Evolutionary conservation across 1,140 invertebrate species (phyloP), one percentile per base, ranked within the genome.

Genomic region (Augochlora pura): DNA sequence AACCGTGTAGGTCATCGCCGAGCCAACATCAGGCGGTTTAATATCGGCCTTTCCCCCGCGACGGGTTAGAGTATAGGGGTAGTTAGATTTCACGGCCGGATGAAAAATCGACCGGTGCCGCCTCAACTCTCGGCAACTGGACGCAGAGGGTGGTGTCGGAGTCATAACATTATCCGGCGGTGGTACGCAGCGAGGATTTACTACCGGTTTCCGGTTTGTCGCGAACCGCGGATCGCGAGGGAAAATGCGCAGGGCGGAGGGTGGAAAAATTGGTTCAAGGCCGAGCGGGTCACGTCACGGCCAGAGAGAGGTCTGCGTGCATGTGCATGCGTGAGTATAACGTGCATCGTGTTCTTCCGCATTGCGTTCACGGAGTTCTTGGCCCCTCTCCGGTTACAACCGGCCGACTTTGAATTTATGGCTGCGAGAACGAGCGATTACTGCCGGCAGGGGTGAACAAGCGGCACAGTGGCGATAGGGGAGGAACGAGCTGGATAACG

Each of bases 221-320:
- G 32, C 1, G n/a, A 23, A 4, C 25, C 32, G 49, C 21, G 42
- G 39, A 14, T 52, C 54, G 7, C 12, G 27, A 66, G n/a, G 32
- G 23, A 54, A 75, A 49, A 21, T 27, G 6, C n/a, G 5, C 1
- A 32, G 32, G 18, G 1, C 59, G 23, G 27, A n/a, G n/a, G 16
- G 25, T 21, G 18, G 9, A 9, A 62, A 62, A 77, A 71, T 39
- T 77, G 32, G 75, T 63, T 71, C 75, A 77, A 71, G 75, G 67
- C n/a, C 54, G 10, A 10, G 23, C 21, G 23, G 46, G 42, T 77
- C 39, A 46, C 52, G 25, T 16, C 14, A 54, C n/a, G 8, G 5
- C 21, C n/a, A n/a, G n/a, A 7, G 1, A 39, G 10, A 23, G 16
- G 12, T n/a, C n/a, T 69, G 52, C 74, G 66, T 60, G 52, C 38